Percentiles rank a stretch among this genome's conserved stretches.
phyloP scores from a whole-genome alignment of 2,113 vertebrate species.

The Dryoscopus gambensis region DNA sequence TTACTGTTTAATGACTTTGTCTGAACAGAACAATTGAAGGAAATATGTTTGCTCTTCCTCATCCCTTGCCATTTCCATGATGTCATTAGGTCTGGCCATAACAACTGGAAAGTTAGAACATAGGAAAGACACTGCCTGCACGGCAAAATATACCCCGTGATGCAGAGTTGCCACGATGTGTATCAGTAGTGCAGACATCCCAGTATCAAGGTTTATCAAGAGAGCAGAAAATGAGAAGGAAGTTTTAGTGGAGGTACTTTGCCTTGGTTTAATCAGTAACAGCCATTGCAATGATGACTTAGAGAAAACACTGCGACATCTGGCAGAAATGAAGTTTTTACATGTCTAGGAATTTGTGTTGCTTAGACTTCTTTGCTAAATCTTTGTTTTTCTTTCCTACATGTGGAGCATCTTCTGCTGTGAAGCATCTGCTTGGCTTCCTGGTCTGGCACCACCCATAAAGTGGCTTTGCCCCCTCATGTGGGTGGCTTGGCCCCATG shows the following conservation, averaged over 20 bases:
- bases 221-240: background rate
- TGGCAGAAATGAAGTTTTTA: background rate
- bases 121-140: background rate
- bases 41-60: constrained; percentile 51
- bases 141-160: background rate
- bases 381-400: background rate
- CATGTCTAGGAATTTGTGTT: background rate
- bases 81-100: constrained; percentile 40
- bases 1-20: constrained; percentile 48
- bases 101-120: constrained; percentile 24
- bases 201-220: background rate
- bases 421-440: background rate
- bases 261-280: background rate
- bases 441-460: background rate
- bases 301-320: background rate
- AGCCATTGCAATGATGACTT: background rate
- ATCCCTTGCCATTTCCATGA: constrained; percentile 43
- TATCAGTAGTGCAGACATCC: background rate
- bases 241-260: background rate
- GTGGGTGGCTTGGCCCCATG: background rate
- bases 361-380: background rate
- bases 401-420: background rate
- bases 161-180: accelerated
- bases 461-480: background rate
- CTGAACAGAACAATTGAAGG: constrained; percentile 56